phyloP scores from a whole-genome alignment of 2,113 vertebrate species.

The Cavia porcellus region DNA sequence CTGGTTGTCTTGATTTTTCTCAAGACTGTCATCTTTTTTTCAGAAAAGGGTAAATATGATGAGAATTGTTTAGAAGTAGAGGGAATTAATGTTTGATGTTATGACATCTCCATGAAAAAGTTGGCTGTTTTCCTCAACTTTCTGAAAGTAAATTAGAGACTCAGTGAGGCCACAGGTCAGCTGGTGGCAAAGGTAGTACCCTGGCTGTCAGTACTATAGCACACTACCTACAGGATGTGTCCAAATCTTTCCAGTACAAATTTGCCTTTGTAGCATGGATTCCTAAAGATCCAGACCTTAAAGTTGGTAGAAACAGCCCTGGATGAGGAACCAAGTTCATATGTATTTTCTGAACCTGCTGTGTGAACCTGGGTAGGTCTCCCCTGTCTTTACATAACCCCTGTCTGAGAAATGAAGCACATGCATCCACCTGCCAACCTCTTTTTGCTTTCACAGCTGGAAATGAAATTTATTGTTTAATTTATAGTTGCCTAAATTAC shows the following conservation, averaged over 20 bases:
- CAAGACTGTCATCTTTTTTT: not conserved
- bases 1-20: not conserved
- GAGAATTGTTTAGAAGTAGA: not conserved
- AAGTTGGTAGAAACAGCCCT: not conserved
- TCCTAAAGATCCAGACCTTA: not conserved
- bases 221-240: accelerated
- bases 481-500: not conserved
- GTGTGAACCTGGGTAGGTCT: not conserved
- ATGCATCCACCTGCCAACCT: not conserved
- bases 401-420: not conserved
- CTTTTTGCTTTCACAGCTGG: not conserved
- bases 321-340: not conserved
- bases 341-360: not conserved
- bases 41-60: not conserved
- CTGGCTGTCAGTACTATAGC: not conserved
- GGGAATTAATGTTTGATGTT: not conserved
- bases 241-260: not conserved
- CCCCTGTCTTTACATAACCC: not conserved
- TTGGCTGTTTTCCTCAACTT: not conserved
- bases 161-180: not conserved
- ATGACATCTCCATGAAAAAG: not conserved
- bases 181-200: not conserved
- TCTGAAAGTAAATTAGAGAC: not conserved
- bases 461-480: not conserved
- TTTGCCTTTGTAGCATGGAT: not conserved